Evolutionary conservation across 2,888 invertebrate genomes (phyloP), one percentile per base, ranked within the genome.

Genomic region (Lycophotia porphyrea): DNA sequence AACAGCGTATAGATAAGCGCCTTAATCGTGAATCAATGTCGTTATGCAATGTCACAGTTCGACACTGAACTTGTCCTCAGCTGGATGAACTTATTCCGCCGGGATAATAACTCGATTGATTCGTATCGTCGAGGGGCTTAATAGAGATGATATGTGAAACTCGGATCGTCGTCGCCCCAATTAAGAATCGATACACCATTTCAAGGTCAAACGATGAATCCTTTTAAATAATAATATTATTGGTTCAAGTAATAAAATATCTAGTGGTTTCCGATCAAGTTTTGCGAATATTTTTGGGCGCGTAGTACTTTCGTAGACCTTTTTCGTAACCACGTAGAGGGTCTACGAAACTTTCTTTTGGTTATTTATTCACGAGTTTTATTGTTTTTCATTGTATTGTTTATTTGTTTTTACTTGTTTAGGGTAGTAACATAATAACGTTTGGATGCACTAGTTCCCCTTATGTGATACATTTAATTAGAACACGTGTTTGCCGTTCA

Each of bases 61-160:
- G 87, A 88, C 88, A 90, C 82, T 91, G 89, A 91, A 88, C 91
- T 90, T 90, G 90, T 88, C 89, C 87, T 89, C 87, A 64, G 24
- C 42, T 78, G 71, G 65, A 75, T 80, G 76, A 72, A 77, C 71
- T 85, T 68, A 68, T 84, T 78, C 47, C 52, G 66, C 63, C 66
- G 34, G 73, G 78, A 85, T 79, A 80, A 80, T 76, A 76, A 74
- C 58, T 76, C 65, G 58, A 71, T 71, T 74, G 60, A 78, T 82
- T 64, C 63, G 61, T 39, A 74, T 70, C 64, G 68, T 76, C 64
- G 34, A 64, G 65, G n/a, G 55, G 73, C 55, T 68, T 74, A 78
- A 71, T 74, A 80, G 55, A 74, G 44, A 71, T 71, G 66, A 74
- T 61, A 76, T 69, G 69, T 63, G 73, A 71, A 74, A 71, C 52